Conservation (phyloP, 2,888 invertebrate species). For the Galerucella pusilla region DNA sequence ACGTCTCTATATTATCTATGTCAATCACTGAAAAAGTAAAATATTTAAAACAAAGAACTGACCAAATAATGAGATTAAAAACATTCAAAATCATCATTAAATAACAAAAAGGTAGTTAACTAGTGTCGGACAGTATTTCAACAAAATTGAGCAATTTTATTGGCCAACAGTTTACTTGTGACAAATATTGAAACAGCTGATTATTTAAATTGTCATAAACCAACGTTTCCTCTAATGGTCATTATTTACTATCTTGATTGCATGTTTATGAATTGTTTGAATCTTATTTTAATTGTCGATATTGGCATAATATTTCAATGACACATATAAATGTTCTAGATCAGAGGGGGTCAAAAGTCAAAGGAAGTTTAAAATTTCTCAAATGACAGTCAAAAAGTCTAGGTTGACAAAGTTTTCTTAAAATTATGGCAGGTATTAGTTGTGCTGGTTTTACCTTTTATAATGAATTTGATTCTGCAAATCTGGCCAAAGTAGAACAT, state of each 20-base stretch:
- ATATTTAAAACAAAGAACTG: constrained; percentile 9
- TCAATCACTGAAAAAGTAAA: neutral
- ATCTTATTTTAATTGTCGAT: neutral
- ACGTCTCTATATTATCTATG: too few species aligned
- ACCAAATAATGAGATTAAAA: neutral
- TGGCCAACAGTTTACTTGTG: constrained; percentile 4
- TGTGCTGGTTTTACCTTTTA: constrained; percentile 84
- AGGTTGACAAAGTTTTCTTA: constrained; percentile 20
- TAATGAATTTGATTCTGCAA: constrained; percentile 91
- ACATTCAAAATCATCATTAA: neutral
- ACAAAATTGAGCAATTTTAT: constrained; percentile 6
- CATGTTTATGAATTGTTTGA: neutral
- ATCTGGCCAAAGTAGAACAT: constrained; percentile 84
- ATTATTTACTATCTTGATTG: constrained; percentile 30
- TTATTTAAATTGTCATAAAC: constrained; percentile 26
- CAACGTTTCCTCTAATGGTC: neutral
- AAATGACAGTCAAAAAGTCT: constrained; percentile 39
- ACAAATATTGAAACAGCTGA: constrained; percentile 35
- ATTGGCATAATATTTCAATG: constrained; percentile 12
- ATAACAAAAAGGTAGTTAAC: neutral
- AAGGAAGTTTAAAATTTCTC: constrained; percentile 24
- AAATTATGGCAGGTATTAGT: constrained; percentile 66
- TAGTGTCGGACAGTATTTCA: neutral
- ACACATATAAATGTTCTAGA: constrained; percentile 15
- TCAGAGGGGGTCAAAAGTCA: constrained; percentile 15